Percentiles rank a stretch among this genome's conserved stretches.
phyloP scores from a whole-genome alignment of 2,113 vertebrate species.

The Rana temporaria region DNA sequence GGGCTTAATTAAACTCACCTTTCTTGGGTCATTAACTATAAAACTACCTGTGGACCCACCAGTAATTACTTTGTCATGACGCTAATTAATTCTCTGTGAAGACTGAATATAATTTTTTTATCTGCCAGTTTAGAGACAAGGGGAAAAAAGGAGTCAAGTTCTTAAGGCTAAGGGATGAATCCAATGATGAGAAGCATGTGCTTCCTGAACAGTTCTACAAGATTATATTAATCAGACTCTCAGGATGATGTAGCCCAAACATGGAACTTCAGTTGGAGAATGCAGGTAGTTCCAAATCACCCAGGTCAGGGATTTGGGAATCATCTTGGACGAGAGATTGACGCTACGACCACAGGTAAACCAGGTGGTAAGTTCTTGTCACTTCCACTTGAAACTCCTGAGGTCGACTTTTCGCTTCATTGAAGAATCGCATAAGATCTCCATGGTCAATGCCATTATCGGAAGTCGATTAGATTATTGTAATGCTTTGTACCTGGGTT shows the following conservation, averaged over 20 bases:
- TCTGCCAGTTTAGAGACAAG: constrained; percentile 47
- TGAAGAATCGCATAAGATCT: too few species aligned
- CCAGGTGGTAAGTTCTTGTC: too few species aligned
- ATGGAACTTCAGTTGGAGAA: too few species aligned
- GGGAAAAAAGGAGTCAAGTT: constrained; percentile 15
- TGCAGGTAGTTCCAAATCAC: too few species aligned
- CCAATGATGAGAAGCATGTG: not conserved
- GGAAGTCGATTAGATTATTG: too few species aligned
- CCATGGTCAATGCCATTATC: too few species aligned
- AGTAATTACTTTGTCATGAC: constrained; percentile 49
- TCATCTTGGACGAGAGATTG: too few species aligned
- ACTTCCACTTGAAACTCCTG: too few species aligned
- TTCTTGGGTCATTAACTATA: constrained; percentile 63
- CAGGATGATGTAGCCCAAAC: not conserved
- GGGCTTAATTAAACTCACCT: constrained; percentile 64
- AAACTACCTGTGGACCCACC: constrained; percentile 58
- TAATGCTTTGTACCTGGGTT: too few species aligned
- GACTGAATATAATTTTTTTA: constrained; percentile 52
- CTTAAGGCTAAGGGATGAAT: not conserved
- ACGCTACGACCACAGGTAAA: too few species aligned
- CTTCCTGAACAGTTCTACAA: not conserved
- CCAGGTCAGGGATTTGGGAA: too few species aligned
- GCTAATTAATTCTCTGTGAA: constrained; percentile 60
- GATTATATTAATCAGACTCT: constrained; percentile 5
- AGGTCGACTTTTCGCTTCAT: too few species aligned